These are phyloP conservation scores for Euborellia annulipes DNA, from an alignment of 1,140 invertebrate genomes.

Conservation along the genomic window DNA sequence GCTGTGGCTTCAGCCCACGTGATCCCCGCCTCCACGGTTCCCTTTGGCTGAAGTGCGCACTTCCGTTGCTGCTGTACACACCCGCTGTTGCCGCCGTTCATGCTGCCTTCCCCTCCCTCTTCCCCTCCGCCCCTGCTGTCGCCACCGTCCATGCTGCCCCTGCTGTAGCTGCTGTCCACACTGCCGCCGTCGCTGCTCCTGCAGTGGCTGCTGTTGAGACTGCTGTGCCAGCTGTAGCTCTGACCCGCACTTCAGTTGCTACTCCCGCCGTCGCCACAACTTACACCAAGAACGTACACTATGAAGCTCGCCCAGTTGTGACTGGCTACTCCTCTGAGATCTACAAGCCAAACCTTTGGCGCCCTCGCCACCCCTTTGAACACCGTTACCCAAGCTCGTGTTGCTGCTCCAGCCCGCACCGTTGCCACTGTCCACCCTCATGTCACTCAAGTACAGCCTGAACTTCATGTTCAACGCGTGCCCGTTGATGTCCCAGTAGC, in stretches of 20 bases:
- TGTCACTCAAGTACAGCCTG: slow-evolving; percentile 19
- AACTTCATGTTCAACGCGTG: slow-evolving; percentile 19
- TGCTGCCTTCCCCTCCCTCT: slow-evolving; percentile 10
- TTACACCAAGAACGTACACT: slow-evolving; percentile 16
- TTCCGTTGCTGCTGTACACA: not conserved
- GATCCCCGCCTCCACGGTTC: slow-evolving; percentile 14
- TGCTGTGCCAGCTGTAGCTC: slow-evolving; percentile 12
- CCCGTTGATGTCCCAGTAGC: slow-evolving; percentile 17
- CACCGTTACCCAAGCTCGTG: slow-evolving; percentile 7
- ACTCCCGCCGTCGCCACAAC: slow-evolving; percentile 20
- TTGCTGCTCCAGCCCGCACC: slow-evolving; percentile 13
- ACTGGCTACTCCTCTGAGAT: slow-evolving; percentile 23
- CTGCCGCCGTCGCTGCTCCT: slow-evolving; percentile 11
- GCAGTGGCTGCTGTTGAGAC: slow-evolving; percentile 14
- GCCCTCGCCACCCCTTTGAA: slow-evolving; percentile 12
- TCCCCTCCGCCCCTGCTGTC: slow-evolving; percentile 10
- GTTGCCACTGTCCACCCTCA: slow-evolving; percentile 21
- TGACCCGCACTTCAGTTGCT: no score
- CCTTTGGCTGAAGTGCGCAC: slow-evolving; percentile 4
- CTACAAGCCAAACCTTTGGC: slow-evolving; percentile 18
- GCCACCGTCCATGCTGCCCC: slow-evolving; percentile 10
- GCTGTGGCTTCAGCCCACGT: slow-evolving; percentile 36
- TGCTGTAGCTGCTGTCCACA: slow-evolving; percentile 9
- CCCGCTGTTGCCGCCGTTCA: slow-evolving; percentile 3
- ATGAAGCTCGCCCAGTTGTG: slow-evolving; percentile 11